A percentile compares a stretch with the other conserved stretches of the same genome.
Evolutionary conservation across 2,113 vertebrate genomes (phyloP).

Genomic region (Crotophaga sulcirostris): DNA sequence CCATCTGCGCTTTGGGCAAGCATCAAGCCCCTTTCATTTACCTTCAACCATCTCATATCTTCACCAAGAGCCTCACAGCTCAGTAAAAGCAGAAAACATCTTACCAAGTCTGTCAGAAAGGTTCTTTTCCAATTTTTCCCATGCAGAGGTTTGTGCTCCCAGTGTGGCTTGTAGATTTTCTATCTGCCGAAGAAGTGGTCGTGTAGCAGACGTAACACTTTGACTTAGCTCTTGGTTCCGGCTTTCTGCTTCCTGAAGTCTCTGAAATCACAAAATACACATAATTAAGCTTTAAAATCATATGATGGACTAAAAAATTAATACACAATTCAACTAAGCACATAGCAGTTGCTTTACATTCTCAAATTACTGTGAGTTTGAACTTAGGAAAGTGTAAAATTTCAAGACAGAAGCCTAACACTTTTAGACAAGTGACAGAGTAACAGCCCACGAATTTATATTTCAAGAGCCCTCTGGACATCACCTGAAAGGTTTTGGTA

Average conservation of each 20-base stretch:
- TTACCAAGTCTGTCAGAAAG: constrained; percentile 95
- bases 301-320: background rate
- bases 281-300: background rate
- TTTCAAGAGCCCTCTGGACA: background rate
- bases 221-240: constrained; percentile 97
- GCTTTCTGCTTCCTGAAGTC: constrained; percentile 91
- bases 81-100: background rate
- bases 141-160: constrained; percentile 89
- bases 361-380: too few relatives aligned
- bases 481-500: background rate
- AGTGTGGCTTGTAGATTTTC: constrained; percentile 94
- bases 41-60: background rate
- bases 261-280: constrained; percentile 73
- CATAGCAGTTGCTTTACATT: background rate
- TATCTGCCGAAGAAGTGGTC: constrained; percentile 93
- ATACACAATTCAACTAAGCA: background rate
- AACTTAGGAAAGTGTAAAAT: background rate
- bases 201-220: constrained; percentile 90
- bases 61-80: background rate
- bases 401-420: background rate
- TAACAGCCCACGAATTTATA: background rate
- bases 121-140: constrained; percentile 96
- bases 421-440: background rate
- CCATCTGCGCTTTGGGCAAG: accelerated
- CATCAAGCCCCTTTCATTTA: background rate